phyloP scores from a whole-genome alignment of 2,888 invertebrate genomes.

The Caenorhabditis sp. region DNA sequence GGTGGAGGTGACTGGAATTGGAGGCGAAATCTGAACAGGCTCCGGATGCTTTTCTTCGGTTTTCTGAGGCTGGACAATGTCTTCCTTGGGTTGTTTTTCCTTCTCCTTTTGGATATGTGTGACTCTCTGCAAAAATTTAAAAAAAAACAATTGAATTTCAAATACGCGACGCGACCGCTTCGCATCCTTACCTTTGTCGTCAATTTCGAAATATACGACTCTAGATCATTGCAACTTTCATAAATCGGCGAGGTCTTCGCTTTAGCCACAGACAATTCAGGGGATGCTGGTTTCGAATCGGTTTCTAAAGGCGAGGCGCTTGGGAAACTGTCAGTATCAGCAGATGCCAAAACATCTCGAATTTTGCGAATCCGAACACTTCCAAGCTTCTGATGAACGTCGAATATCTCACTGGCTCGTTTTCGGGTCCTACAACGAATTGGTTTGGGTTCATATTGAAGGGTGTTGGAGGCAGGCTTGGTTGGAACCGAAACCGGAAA shows the following conservation, averaged over 20 bases:
- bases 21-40: too few species aligned
- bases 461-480: too few species aligned
- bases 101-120: slow-evolving; percentile 42
- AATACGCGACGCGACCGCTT: too few species aligned
- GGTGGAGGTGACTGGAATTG: too few species aligned
- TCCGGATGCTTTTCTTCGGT: not conserved
- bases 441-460: too few species aligned
- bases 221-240: slow-evolving; percentile 57
- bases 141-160: not conserved
- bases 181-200: slow-evolving; percentile 47
- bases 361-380: slow-evolving; percentile 58
- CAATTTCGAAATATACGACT: slow-evolving; percentile 62
- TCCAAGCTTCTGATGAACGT: slow-evolving; percentile 58
- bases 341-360: slow-evolving; percentile 27
- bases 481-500: too few species aligned
- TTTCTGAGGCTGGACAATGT: not conserved
- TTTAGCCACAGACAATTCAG: too few species aligned
- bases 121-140: slow-evolving; percentile 37
- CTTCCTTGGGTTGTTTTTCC: slow-evolving; percentile 27
- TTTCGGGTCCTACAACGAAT: slow-evolving; percentile 63
- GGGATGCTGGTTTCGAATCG: slow-evolving; percentile 22
- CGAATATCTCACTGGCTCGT: slow-evolving; percentile 40
- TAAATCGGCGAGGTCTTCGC: slow-evolving; percentile 57
- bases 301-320: not conserved
- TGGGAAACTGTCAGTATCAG: slow-evolving; percentile 16